A percentile compares a stretch with the other conserved stretches of the same genome.
Evolutionary conservation across 2,113 vertebrate genomes (phyloP).

Genomic region (Etia nguti): DNA sequence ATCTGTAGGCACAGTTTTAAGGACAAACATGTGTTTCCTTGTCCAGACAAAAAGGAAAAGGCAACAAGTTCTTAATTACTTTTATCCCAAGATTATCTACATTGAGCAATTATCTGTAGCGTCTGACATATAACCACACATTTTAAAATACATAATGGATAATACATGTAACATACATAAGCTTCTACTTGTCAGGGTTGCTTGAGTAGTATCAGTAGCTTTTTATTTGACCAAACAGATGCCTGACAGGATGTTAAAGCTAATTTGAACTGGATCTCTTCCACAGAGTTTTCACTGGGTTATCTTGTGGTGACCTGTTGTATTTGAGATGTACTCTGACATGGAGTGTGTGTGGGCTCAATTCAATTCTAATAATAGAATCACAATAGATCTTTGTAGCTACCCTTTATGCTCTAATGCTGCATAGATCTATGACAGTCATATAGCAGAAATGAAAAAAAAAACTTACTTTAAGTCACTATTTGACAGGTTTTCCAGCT

Average conservation of each 20-base stretch:
- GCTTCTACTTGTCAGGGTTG: not conserved
- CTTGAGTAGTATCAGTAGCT: not conserved
- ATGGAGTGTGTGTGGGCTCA: not conserved
- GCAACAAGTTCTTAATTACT: not conserved
- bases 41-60: not conserved
- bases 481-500: not conserved
- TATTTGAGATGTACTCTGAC: not conserved
- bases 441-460: rapidly evolving
- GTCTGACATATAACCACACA: not conserved
- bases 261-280: not conserved
- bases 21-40: not conserved
- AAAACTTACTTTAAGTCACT: not conserved
- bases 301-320: not conserved
- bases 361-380: not conserved
- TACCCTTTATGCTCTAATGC: not conserved
- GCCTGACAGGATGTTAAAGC: not conserved
- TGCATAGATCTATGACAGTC: not conserved
- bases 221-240: not conserved
- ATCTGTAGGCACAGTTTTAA: not conserved
- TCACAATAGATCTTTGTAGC: not conserved
- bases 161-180: not conserved
- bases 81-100: not conserved
- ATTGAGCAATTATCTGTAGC: not conserved
- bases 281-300: not conserved
- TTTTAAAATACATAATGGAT: not conserved